Percentiles rank a stretch among this genome's conserved stretches.
Evolutionary conservation across 2,113 vertebrate genomes (phyloP).

Genomic region (Acanthisitta chloris): DNA sequence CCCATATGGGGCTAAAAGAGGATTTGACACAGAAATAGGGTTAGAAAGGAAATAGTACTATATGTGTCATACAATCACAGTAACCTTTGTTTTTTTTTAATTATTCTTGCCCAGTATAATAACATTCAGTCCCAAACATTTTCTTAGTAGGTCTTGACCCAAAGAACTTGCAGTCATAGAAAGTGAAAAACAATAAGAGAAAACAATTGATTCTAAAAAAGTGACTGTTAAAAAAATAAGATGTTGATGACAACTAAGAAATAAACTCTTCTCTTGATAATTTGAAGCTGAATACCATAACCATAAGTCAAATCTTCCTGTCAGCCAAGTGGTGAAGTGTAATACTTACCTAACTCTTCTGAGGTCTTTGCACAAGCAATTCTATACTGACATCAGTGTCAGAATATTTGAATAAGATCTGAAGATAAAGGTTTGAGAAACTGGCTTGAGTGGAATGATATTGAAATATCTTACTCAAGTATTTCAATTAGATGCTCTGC

Average conservation of each 20-base stretch:
- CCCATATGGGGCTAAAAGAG: not conserved
- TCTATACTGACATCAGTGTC: slow-evolving; percentile 49
- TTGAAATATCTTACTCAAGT: not conserved
- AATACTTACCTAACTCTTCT: slow-evolving; percentile 39
- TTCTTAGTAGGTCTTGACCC: not conserved
- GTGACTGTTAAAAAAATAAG: not conserved
- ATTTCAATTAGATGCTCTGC: not conserved
- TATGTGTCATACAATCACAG: not conserved
- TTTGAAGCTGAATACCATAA: slow-evolving; percentile 24
- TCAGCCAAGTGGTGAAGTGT: slow-evolving; percentile 9
- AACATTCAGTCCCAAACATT: not conserved
- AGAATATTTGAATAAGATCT: slow-evolving; percentile 31
- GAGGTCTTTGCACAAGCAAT: slow-evolving; percentile 39
- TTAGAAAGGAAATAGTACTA: not conserved
- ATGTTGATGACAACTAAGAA: not conserved
- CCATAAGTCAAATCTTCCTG: slow-evolving; percentile 28
- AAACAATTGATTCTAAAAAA: not conserved
- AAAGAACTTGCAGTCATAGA: not conserved
- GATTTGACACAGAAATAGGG: not conserved
- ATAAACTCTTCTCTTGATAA: not conserved
- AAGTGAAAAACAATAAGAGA: not conserved
- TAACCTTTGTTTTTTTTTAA: not conserved
- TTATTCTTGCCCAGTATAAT: not conserved
- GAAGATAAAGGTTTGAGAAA: slow-evolving; percentile 50
- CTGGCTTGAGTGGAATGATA: slow-evolving; percentile 21